Conservation (phyloP, 1,140 invertebrate genomes). For the Nixonia krombeini region DNA sequence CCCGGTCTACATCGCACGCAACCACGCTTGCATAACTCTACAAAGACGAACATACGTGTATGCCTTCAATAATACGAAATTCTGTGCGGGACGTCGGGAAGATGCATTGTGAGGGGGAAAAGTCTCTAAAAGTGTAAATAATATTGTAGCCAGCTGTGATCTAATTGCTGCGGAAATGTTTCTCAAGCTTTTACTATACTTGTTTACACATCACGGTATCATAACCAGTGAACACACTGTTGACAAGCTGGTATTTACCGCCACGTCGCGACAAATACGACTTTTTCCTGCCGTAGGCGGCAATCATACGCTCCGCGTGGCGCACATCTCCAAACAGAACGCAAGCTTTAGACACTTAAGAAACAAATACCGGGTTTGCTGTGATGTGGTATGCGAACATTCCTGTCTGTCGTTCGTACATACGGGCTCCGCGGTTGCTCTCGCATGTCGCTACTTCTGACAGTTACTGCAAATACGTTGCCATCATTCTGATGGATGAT, state of each 20-base stretch:
- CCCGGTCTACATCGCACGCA: slow-evolving; percentile 37
- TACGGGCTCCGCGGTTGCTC: slow-evolving; percentile 52
- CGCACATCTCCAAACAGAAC: slow-evolving; percentile 4
- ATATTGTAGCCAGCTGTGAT: no score
- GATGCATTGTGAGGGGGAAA: slow-evolving; percentile 36
- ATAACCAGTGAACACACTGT: no score
- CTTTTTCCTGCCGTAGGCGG: slow-evolving; percentile 4
- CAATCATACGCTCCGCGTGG: slow-evolving; percentile 7
- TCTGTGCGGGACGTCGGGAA: slow-evolving; percentile 34
- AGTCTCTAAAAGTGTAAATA: no score
- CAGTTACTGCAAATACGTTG: not conserved
- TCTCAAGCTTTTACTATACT: no score
- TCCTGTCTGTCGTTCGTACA: slow-evolving; percentile 46
- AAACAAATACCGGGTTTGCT: slow-evolving; percentile 28
- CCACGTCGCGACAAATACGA: not conserved
- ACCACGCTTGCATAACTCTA: slow-evolving; percentile 35
- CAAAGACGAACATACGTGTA: slow-evolving; percentile 30
- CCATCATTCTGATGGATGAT: not conserved
- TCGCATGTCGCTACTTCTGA: slow-evolving; percentile 25
- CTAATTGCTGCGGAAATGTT: no score
- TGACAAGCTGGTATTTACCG: not conserved
- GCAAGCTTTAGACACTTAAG: slow-evolving; percentile 24
- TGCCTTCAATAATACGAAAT: slow-evolving; percentile 18
- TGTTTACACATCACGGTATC: no score
- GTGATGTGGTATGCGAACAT: slow-evolving; percentile 43